phyloP scores from a whole-genome alignment of 2,113 vertebrate species.

The Leptocoma aspasia region DNA sequence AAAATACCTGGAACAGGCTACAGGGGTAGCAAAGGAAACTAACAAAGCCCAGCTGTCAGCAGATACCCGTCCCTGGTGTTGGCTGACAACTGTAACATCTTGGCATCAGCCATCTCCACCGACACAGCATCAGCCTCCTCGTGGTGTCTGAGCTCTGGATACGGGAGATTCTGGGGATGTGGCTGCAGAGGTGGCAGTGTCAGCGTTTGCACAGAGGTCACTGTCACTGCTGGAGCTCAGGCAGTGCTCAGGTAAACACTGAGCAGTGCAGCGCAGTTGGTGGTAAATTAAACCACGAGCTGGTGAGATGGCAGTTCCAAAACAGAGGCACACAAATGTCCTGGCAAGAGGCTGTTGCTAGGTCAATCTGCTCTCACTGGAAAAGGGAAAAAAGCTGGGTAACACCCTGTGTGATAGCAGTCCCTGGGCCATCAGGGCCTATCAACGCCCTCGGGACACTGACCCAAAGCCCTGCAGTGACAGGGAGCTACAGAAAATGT shows the following conservation, averaged over 20 bases:
- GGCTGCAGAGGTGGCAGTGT: background rate
- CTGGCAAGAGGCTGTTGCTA: background rate
- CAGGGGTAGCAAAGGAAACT: background rate
- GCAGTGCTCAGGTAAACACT: background rate
- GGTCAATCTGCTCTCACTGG: background rate
- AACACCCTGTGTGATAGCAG: background rate
- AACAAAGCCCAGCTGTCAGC: background rate
- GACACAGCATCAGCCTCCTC: background rate
- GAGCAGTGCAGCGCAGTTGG: background rate
- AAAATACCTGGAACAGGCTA: background rate
- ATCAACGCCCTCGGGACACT: background rate
- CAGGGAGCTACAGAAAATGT: background rate
- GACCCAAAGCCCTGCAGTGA: background rate
- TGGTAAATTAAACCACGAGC: background rate
- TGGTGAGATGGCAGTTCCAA: background rate
- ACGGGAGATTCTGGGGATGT: fast-evolving
- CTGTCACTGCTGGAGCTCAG: background rate
- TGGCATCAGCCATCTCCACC: background rate
- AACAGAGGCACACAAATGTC: background rate
- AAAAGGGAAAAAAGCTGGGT: background rate
- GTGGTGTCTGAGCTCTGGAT: background rate
- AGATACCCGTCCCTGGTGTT: background rate
- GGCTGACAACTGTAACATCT: background rate
- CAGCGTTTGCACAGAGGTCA: background rate
- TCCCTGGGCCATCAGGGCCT: background rate